Evolutionary conservation across 2,888 invertebrate species (phyloP), one percentile per base, ranked within the genome.

Genomic region (Diabrotica balteata): DNA sequence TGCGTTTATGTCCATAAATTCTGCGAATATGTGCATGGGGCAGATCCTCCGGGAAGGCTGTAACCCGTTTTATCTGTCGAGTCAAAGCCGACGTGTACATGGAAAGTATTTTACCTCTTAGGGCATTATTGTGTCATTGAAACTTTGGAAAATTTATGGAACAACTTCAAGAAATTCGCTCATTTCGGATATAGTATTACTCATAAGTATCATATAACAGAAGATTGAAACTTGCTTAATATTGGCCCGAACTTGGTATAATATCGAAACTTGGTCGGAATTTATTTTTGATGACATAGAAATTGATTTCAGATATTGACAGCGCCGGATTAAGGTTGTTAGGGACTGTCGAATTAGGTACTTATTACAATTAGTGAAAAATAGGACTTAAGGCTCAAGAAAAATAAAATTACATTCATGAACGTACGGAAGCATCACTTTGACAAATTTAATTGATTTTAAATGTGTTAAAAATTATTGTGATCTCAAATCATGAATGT

Each of bases 151-250:
- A 61, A 57, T 44, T 57, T 61, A 57, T 66, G 51, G 32, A 66
- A 60, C 32, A 66, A 60, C 55, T 22, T 52, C 22, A 59, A 54
- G 55, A 60, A 60, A 60, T 57, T 45, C 22, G n/a, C 17, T 58
- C 45, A 51, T 51, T 64, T 46, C 50, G 51, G 49, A 57, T 61
- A 61, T 60, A 60, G 45, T 60, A 57, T 51, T 50, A 59, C 49
- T 45, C 17, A 11, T 52, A 55, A 61, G 58, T 65, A 63, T 55
- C 60, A 67, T 50, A 59, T 50, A 70, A 59, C 57, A 64, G 17
- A 62, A 62, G 59, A 70, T 65, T 50, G 62, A 67, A 70, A 70
- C 65, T 70, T 67, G 70, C 47, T 62, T 64, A 59, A 70, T 70
- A 70, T 67, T 49, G 62, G 46, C 44, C 43, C 32, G 55, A 64